phyloP scores from a whole-genome alignment of 2,888 invertebrate species.

The Trachelus tabidus region DNA sequence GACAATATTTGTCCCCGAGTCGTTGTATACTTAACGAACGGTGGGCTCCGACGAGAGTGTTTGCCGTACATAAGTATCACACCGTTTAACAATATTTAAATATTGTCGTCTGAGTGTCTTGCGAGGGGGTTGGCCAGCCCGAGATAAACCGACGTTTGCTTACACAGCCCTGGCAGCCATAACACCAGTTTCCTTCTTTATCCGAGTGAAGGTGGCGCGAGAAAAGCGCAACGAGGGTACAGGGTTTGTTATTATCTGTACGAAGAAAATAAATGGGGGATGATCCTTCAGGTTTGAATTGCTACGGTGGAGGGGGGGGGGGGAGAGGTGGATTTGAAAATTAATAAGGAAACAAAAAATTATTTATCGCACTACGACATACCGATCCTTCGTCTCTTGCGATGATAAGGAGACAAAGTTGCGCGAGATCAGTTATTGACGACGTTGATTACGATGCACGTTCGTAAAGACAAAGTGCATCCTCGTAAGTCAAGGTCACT shows the following conservation, averaged over 20 bases:
- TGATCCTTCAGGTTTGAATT: background rate
- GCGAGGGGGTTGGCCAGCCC: constrained; percentile 34
- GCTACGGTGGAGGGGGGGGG: background rate
- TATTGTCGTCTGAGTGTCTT: constrained; percentile 48
- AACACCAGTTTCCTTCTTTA: constrained; percentile 22
- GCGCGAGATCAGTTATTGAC: background rate
- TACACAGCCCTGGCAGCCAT: constrained; percentile 47
- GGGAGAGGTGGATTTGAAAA: background rate
- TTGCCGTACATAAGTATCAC: constrained; percentile 48
- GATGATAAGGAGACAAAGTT: background rate
- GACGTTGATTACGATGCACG: background rate
- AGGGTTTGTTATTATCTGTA: background rate
- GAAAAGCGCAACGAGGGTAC: background rate
- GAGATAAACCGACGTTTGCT: constrained; percentile 55
- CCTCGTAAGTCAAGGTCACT: constrained; percentile 53
- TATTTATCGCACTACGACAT: background rate
- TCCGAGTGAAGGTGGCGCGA: constrained; percentile 3
- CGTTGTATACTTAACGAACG: constrained; percentile 14
- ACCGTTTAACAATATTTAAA: constrained; percentile 60
- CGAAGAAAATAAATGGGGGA: background rate
- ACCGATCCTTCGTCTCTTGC: background rate
- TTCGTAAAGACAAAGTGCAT: constrained; percentile 22
- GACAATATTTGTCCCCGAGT: constrained; percentile 17
- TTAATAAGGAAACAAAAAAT: background rate
- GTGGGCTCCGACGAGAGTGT: constrained; percentile 27